These are phyloP conservation scores for Dasypolia templi DNA, from an alignment of 2,888 invertebrate species.

Conservation along the genomic window DNA sequence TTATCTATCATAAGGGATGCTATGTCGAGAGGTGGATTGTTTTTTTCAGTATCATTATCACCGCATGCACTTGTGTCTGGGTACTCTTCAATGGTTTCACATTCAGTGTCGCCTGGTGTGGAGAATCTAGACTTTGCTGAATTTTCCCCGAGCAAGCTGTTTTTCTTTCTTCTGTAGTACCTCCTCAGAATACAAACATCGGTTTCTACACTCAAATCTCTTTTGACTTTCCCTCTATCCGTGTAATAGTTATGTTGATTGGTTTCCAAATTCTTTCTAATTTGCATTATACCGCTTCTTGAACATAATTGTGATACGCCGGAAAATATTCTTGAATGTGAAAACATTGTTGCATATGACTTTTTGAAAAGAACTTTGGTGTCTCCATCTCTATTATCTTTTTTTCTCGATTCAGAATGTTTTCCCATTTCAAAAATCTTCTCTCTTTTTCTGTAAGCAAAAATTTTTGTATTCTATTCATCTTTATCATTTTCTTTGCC, in stretches of 20 bases:
- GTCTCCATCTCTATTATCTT: constrained; percentile 61
- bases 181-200: constrained; percentile 81
- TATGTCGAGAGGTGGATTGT: constrained; percentile 71
- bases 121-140: constrained; percentile 76
- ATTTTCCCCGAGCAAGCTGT: constrained; percentile 66
- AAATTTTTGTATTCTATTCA: constrained; percentile 84
- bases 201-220: constrained; percentile 84
- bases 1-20: constrained; percentile 79
- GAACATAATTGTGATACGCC: constrained; percentile 72
- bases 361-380: constrained; percentile 79
- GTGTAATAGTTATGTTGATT: constrained; percentile 65
- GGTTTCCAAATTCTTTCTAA: constrained; percentile 73
- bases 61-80: constrained; percentile 76
- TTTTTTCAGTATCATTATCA: constrained; percentile 70
- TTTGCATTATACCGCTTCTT: constrained; percentile 70
- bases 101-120: constrained; percentile 70
- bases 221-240: constrained; percentile 74
- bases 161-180: constrained; percentile 75
- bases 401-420: constrained; percentile 55
- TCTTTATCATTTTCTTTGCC: constrained; percentile 65
- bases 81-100: constrained; percentile 72
- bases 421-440: constrained; percentile 75
- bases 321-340: constrained; percentile 77
- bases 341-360: constrained; percentile 73
- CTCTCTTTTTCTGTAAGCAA: constrained; percentile 83